phyloP scores from a whole-genome alignment of 53 echinoderm and acorn worm species.

The Hippasteria phrygiana region DNA sequence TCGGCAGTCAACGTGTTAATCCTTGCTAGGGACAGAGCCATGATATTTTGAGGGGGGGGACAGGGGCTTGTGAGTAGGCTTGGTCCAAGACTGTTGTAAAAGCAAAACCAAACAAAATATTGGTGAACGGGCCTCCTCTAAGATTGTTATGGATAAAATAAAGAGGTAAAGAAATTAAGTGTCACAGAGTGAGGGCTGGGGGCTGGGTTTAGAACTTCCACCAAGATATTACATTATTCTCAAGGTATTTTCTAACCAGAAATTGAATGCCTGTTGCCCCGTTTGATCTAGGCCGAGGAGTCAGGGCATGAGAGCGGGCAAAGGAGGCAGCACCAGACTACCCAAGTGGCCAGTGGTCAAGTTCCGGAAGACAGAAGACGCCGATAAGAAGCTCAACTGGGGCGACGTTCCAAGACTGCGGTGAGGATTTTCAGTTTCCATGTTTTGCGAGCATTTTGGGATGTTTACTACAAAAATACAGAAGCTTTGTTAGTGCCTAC shows the following conservation, averaged over 20 bases:
- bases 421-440: constrained; percentile 69
- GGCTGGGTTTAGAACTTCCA: no score
- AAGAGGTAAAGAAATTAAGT: no score
- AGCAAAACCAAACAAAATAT: no score
- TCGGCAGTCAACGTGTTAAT: no score
- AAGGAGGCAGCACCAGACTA: constrained; percentile 92
- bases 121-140: no score
- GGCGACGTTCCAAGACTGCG: constrained; percentile 94
- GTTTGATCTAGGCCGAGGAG: constrained; percentile 47
- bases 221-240: no score
- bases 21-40: background rate
- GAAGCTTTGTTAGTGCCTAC: no score
- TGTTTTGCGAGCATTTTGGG: no score
- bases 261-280: background rate
- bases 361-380: constrained; percentile 68
- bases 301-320: constrained; percentile 53
- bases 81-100: no score
- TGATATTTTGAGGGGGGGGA: background rate
- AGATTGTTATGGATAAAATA: no score
- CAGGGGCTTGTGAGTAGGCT: background rate
- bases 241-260: background rate
- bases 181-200: no score
- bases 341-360: constrained; percentile 98
- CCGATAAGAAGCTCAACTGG: constrained; percentile 85
- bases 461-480: no score